Base-by-base conservation (phyloP, 2,888 invertebrate genomes). In the Gortyna flavago region DNA sequence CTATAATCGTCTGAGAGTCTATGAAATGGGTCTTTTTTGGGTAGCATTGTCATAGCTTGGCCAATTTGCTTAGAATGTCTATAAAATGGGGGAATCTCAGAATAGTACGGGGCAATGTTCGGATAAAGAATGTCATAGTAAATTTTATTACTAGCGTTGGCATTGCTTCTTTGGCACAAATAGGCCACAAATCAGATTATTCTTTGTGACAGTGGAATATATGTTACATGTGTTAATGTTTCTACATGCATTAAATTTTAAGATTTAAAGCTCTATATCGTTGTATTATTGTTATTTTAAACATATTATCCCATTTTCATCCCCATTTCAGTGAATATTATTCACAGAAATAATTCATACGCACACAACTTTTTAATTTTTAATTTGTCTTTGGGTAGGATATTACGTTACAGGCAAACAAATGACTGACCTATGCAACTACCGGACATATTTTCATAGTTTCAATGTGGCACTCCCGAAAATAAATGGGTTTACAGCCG, bases 81-180 rank as follows among this genome's bases (percentile, higher is more conserved):
- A 79, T 81, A 88, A 81, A 79, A 80, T 72, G 65, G 62, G 69
- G 72, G 62, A 67, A 76, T 71, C 70, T 73, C 35, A 73, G 85
- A 80, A 78, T 83, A 86, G 81, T 81, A 82, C 79, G 78, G 87
- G 86, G 86, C 86, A 90, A 88, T 88, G 87, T 79, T 87, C 87
- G 84, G 70, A 90, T 88, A 90, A 90, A 89, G 88, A 86, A 85
- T 88, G 77, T 77, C 81, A 85, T 83, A 84, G 85, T 86, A 84
- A 81, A 87, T 90, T 90, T 91, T 90, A 90, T 90, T 88, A 88
- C 84, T 75, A 75, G 79, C 61, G 86, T 85, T 88, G 88, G 87
- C 89, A 87, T 86, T 85, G 84, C 73, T 73, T 82, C 69, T 87
- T 89, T 90, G 90, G 90, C 90, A 90, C 85, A 86, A 88, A 84